Base-by-base conservation (phyloP, 2,888 invertebrate species). In the Agrochola circellaris region DNA sequence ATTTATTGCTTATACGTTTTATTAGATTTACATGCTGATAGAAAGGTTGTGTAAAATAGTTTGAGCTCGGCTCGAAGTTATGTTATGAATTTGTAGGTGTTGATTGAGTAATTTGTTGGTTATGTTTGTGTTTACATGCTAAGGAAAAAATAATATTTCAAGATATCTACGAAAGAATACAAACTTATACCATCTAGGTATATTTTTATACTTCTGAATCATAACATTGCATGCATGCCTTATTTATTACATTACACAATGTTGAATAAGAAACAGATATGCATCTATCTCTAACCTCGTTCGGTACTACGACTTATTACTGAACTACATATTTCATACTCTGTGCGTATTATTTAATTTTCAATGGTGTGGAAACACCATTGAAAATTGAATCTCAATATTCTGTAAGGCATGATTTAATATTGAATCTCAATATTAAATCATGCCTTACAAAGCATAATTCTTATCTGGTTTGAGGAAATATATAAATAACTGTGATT, bases 1-100 rank as follows among this genome's bases (percentile, higher is more conserved):
- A 87, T 79, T 82, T 62, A 82, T 86, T 15, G 73, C 64, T 68
- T 67, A 61, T 30, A 61, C n/a, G 34, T 51, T 81, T 69, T 58
- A 67, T 51, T 62, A 23, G 34, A 79, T 86, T 76, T 61, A 68
- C 72, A 83, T 74, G 64, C 20, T n/a, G 62, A 69, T 69, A 76
- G 65, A 76, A 67, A 72, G 61, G 30, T 76, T 76, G 20, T 77
- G 66, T 54, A 61, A 38, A 62, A 66, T 66, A 66, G 75, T 73
- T 67, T 73, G 30, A 45, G 45, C 11, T 11, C 42, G 60, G 56
- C 15, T 62, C 60, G 26, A 60, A 15, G 58, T 54, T 51, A 51
- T 34, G 26, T 71, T 82, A 75, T 56, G 42, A 62, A 61, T 61
- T 78, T 51, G 30, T 51, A 15, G 9, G 17, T 38, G 8, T 54